Evolutionary conservation across 2,113 vertebrate genomes (phyloP).

Genomic region (Chamaetylas fuelleborni): DNA sequence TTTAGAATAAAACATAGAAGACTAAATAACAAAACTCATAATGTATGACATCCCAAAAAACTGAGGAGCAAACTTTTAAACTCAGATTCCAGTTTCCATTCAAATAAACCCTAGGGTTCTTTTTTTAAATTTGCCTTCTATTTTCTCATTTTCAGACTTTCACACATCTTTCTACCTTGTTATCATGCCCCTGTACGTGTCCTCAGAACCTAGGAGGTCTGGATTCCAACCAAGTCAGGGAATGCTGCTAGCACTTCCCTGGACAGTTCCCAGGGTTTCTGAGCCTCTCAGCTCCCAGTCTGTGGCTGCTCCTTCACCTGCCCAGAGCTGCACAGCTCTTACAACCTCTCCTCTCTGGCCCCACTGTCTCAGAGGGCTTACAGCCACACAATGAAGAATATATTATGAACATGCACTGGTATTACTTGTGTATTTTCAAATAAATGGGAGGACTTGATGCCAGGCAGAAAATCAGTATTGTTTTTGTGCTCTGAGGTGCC

Average conservation of each 20-base stretch:
- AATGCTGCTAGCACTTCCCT: not conserved
- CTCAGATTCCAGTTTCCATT: not conserved
- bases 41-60: not conserved
- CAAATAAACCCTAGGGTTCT: not conserved
- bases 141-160: not conserved
- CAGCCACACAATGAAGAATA: not conserved
- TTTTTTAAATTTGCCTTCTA: not conserved
- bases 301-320: not conserved
- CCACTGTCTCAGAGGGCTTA: not conserved
- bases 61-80: not conserved
- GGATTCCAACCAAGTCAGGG: not conserved
- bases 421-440: not conserved
- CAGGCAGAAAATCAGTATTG: not conserved
- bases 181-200: not conserved
- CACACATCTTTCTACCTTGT: rapidly evolving
- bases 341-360: rapidly evolving
- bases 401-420: not conserved
- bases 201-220: not conserved
- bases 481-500: not conserved
- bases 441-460: not conserved
- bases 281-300: not conserved
- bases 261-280: not conserved
- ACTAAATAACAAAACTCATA: not conserved
- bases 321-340: not conserved
- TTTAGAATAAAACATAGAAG: not conserved